phyloP scores from a whole-genome alignment of 2,888 invertebrate species.

The Acleris sparsana region DNA sequence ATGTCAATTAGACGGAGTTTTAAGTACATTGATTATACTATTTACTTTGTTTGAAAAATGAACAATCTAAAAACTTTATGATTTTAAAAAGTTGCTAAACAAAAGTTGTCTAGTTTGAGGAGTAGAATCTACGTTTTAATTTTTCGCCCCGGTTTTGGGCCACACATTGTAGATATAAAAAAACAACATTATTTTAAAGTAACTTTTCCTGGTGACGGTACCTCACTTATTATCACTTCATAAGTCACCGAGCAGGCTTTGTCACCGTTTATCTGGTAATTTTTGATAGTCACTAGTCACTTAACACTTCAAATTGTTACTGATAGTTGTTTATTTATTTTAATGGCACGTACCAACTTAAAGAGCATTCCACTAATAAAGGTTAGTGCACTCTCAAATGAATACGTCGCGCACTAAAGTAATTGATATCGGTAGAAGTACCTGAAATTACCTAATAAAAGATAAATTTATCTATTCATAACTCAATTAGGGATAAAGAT shows the following conservation, averaged over 20 bases:
- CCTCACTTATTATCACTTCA: conserved; percentile 75
- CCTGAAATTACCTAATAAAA: conserved; percentile 28
- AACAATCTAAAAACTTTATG: no score
- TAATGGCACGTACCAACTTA: conserved; percentile 71
- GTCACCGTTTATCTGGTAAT: conserved; percentile 78
- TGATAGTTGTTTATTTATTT: conserved; percentile 78
- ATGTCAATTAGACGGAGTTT: no score
- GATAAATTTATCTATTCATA: conserved; percentile 30
- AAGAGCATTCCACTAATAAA: conserved; percentile 80
- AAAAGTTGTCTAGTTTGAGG: no score
- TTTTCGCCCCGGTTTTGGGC: no score
- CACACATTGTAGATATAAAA: no score
- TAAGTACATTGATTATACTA: no score
- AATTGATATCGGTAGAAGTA: conserved; percentile 56
- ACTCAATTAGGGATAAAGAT: conserved; percentile 30
- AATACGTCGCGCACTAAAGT: conserved; percentile 76
- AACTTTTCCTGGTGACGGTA: conserved; percentile 52
- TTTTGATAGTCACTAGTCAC: conserved; percentile 81
- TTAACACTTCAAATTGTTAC: conserved; percentile 81
- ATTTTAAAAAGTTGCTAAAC: no score
- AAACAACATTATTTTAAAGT: conserved; percentile 32
- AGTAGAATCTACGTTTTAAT: no score
- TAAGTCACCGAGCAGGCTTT: conserved; percentile 77
- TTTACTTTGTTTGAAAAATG: no score
- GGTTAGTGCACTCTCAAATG: conserved; percentile 76